Percentiles rank a stretch among this genome's conserved stretches.
Evolutionary conservation across 2,797 vertebrate genomes (phyloP).

Genomic region (Pseudomugil tenellus): DNA sequence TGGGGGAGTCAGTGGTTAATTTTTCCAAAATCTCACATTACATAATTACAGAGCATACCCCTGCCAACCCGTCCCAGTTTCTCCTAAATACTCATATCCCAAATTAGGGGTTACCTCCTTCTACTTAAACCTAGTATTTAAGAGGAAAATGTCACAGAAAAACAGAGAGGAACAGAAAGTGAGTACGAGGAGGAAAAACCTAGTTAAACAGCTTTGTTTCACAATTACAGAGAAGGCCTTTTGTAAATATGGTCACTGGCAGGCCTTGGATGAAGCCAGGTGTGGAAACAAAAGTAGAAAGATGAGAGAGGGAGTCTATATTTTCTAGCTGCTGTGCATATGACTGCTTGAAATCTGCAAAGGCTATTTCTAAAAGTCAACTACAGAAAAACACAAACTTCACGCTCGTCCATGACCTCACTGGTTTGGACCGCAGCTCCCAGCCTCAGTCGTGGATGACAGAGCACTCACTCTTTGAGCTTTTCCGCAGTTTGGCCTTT

Average conservation of each 20-base stretch:
- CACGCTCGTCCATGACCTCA: conserved; percentile 76
- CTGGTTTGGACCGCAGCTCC: conserved; percentile 69
- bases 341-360: conserved; percentile 69
- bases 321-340: conserved; percentile 48
- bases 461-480: conserved; percentile 66
- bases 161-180: conserved; percentile 41
- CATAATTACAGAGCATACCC: conserved; percentile 72
- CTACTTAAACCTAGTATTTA: conserved; percentile 71
- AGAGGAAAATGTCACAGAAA: conserved; percentile 62
- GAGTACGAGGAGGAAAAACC: conserved; percentile 52
- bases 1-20: conserved; percentile 67
- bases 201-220: conserved; percentile 62
- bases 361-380: conserved; percentile 68
- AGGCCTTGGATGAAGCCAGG: conserved; percentile 52
- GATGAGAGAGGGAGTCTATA: conserved; percentile 48
- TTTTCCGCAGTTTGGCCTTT: conserved; percentile 48
- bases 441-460: conserved; percentile 67
- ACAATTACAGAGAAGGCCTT: conserved; percentile 57
- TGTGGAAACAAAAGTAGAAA: conserved; percentile 61
- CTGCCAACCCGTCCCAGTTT: conserved; percentile 71
- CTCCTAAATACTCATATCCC: conserved; percentile 80
- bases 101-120: conserved; percentile 80
- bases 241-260: conserved; percentile 57
- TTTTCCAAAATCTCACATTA: conserved; percentile 74
- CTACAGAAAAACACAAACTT: conserved; percentile 70